Evolutionary conservation across 2,888 invertebrate species (phyloP).

Genomic region (Keiferia lycopersicella): DNA sequence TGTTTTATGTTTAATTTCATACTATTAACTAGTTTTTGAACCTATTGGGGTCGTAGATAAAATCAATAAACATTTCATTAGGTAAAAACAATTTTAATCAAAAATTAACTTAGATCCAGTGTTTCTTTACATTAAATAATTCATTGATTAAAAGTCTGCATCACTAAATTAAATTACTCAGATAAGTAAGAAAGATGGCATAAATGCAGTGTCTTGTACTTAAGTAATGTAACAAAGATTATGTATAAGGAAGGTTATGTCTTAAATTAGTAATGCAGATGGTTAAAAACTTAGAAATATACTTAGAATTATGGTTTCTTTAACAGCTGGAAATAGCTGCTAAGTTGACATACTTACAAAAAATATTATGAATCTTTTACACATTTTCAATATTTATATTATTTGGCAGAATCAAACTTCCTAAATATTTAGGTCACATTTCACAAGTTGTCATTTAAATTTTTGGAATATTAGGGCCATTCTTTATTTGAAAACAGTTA

Average conservation of each 20-base stretch:
- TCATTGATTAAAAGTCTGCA: constrained; percentile 1
- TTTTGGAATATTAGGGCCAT: background rate
- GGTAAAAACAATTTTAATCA: constrained; percentile 20
- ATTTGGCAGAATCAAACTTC: constrained; percentile 28
- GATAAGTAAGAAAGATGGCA: background rate
- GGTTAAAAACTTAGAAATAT: background rate
- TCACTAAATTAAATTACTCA: background rate
- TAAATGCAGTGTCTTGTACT: background rate
- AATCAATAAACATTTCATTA: background rate
- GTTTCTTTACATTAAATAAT: constrained; percentile 1
- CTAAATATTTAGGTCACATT: background rate
- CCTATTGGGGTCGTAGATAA: background rate
- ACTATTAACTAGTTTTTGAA: no score
- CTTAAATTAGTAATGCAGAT: constrained; percentile 2
- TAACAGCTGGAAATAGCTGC: background rate
- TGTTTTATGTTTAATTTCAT: background rate
- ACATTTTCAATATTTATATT: constrained; percentile 24
- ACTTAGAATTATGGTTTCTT: background rate
- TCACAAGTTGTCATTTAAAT: background rate
- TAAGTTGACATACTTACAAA: constrained; percentile 23
- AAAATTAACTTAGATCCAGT: constrained; percentile 31
- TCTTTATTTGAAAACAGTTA: background rate
- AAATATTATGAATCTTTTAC: constrained; percentile 30
- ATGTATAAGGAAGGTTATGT: background rate
- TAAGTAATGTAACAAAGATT: background rate